Conservation (phyloP, 1,140 invertebrate genomes). For the Cheumatopsyche charites region DNA sequence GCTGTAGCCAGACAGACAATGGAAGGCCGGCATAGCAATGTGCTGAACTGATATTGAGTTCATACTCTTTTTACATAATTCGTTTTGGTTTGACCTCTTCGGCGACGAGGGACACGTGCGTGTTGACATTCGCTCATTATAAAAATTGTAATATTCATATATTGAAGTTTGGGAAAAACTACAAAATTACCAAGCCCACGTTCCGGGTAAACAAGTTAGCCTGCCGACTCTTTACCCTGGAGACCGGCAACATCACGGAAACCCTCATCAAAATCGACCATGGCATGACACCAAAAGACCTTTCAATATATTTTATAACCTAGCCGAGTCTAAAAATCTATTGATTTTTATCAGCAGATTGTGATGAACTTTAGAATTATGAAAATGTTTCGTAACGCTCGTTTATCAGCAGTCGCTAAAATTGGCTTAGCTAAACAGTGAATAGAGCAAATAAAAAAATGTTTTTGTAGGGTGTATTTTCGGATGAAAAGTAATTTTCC, state of each 20-base stretch:
- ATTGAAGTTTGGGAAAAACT: slow-evolving; percentile 2
- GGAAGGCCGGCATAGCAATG: too few species aligned
- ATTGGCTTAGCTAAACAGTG: too few species aligned
- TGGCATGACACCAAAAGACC: slow-evolving; percentile 16
- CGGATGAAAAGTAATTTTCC: too few species aligned
- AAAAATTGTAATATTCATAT: slow-evolving; percentile 9
- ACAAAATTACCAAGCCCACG: slow-evolving; percentile 1
- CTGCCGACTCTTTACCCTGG: slow-evolving; percentile 1
- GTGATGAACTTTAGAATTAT: background rate
- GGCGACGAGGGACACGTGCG: too few species aligned
- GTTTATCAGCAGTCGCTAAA: too few species aligned
- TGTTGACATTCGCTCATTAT: background rate
- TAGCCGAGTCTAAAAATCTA: slow-evolving; percentile 1
- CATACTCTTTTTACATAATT: too few species aligned
- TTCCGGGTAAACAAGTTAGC: slow-evolving; percentile 17
- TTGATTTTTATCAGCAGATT: slow-evolving; percentile 14
- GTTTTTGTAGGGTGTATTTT: too few species aligned
- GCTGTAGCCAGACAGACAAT: too few species aligned
- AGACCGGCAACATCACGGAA: slow-evolving; percentile 14
- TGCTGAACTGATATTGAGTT: too few species aligned
- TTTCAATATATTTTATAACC: slow-evolving; percentile 16
- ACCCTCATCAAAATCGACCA: slow-evolving; percentile 26
- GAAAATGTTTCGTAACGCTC: too few species aligned
- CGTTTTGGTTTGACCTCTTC: too few species aligned
- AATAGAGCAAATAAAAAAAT: too few species aligned